Evolutionary conservation across 2,888 invertebrate genomes (phyloP).

Genomic region (Litoditis marina): DNA sequence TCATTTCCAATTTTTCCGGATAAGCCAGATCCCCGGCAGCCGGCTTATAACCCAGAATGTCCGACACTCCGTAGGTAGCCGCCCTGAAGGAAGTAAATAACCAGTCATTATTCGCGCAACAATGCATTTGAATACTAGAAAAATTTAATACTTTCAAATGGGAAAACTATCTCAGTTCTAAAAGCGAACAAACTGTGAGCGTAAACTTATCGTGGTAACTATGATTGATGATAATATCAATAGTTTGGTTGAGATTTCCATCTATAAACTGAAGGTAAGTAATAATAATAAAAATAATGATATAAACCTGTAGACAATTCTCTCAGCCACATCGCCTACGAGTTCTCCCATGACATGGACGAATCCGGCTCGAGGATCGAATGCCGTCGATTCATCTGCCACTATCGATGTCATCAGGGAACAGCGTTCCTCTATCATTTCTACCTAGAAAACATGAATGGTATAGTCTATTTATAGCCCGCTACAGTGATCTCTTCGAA

Average conservation of each 20-base stretch:
- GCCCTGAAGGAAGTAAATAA: slow-evolving; percentile 28
- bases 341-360: slow-evolving; percentile 56
- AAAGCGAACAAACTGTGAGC: not conserved
- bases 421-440: slow-evolving; percentile 61
- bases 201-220: too few relatives aligned
- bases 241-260: too few relatives aligned
- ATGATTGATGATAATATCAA: too few relatives aligned
- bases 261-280: too few relatives aligned
- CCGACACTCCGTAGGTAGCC: slow-evolving; percentile 80
- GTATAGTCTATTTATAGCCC: too few relatives aligned
- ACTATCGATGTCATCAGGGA: slow-evolving; percentile 33
- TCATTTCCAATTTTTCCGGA: slow-evolving; percentile 94
- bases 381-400: slow-evolving; percentile 19
- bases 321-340: slow-evolving; percentile 81
- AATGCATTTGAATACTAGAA: too few relatives aligned
- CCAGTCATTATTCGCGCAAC: too few relatives aligned
- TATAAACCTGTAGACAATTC: slow-evolving; percentile 79
- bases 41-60: slow-evolving; percentile 77
- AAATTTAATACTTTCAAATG: too few relatives aligned
- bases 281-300: not conserved
- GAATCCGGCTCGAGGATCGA: slow-evolving; percentile 59
- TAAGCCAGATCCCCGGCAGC: slow-evolving; percentile 94
- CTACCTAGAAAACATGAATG: slow-evolving; percentile 66
- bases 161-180: not conserved
- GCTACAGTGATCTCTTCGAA: too few relatives aligned